These are phyloP conservation scores for Calycopis cecrops DNA, from an alignment of 1,140 invertebrate genomes.

Conservation along the genomic window DNA sequence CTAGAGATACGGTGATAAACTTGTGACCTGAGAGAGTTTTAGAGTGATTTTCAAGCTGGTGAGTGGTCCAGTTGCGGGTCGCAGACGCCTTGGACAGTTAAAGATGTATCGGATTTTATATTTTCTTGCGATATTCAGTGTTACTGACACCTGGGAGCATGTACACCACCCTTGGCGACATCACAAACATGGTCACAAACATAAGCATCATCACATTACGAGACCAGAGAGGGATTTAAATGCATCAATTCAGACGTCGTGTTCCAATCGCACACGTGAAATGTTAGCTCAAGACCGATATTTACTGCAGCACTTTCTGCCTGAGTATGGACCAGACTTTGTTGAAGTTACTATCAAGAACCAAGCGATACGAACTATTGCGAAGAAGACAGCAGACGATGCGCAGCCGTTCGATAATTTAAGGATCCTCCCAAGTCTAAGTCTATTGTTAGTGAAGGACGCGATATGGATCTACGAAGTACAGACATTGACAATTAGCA, in stretches of 20 bases:
- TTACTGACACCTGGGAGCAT: neutral
- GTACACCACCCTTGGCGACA: neutral
- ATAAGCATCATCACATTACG: neutral
- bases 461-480: too few species aligned
- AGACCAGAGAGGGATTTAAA: neutral
- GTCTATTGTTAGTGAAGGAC: too few species aligned
- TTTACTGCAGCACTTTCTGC: neutral
- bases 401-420: neutral
- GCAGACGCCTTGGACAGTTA: too few species aligned
- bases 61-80: too few species aligned
- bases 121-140: neutral
- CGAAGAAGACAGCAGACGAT: neutral
- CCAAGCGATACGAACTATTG: neutral
- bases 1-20: too few species aligned
- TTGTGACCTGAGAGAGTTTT: too few species aligned
- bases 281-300: neutral
- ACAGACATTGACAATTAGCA: too few species aligned
- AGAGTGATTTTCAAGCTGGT: too few species aligned
- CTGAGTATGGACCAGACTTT: constrained; percentile 16
- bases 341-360: neutral
- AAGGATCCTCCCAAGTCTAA: neutral
- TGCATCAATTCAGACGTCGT: neutral
- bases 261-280: neutral
- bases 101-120: neutral
- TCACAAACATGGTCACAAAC: neutral